Evolutionary conservation across 2,113 vertebrate species (phyloP), one percentile per base, ranked within the genome.

Genomic region (Corvus moneduloides): DNA sequence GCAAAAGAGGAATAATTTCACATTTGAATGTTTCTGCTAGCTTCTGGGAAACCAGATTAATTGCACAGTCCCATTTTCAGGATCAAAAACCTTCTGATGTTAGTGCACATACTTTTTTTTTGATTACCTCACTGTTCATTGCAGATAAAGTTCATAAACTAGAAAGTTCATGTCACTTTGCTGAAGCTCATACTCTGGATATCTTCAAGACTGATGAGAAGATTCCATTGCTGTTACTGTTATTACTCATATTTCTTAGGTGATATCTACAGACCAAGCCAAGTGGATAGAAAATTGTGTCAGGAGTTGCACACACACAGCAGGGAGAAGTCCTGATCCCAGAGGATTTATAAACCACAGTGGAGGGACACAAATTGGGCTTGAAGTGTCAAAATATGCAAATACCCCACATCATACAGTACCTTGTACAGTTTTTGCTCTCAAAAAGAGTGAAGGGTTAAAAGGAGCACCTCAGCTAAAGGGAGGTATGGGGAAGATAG

Each of bases 1-100:
- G 87, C 89, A 94, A 73, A 94, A 86, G 54, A 59, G 37, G 89
- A 97, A 96, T 94, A 94, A 95, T 91, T 97, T 96, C 93, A 84
- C 72, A 94, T 96, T 94, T 94, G 58, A 89, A 93, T 96, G 19
- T 84, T 78, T 56, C 87, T 90, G 72, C 52, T 88, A 81, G 71
- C 81, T 97, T 92, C 90, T 88, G 78, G 84, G 66, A 96, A 94
- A 68, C 56, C 52, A 88, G 86, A 94, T 95, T 93, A 96, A 95
- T 93, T 89, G 81, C 69, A 82, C 27, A 88, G 72, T 67, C 92
- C 82, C 89, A 82, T 69, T 79, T 90, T 89, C 78, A 73, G 72
- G 81, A 92, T 81, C 84, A 96, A 89, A 96, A 92, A 24, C 44
- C 59, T 79, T 51, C 74, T 84, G 56, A 51, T 90, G 41, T 41